Percentiles rank a stretch among this genome's conserved stretches.
phyloP scores from a whole-genome alignment of 2,113 vertebrate genomes.

The Clinocottus analis region DNA sequence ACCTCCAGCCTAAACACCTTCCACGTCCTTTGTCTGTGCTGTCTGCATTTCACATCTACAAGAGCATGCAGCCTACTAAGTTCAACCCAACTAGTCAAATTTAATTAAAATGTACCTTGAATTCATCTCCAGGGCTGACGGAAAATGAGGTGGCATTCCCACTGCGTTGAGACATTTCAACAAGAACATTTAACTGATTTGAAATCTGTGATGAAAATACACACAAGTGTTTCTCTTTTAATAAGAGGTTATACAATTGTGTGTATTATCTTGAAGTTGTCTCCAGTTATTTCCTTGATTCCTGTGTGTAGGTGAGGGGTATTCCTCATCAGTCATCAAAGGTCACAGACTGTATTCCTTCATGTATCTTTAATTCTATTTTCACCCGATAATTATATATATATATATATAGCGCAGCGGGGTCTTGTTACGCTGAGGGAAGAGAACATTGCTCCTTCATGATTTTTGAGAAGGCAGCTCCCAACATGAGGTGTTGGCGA shows the following conservation, averaged over 20 bases:
- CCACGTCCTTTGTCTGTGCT: not conserved
- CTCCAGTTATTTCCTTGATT: not conserved
- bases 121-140: not conserved
- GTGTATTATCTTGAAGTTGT: not conserved
- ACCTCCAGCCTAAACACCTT: not conserved
- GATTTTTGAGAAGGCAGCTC: not conserved
- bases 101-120: not conserved
- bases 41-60: not conserved
- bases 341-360: no score
- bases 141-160: not conserved
- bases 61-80: not conserved
- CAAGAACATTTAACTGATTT: no score
- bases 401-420: no score
- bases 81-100: not conserved
- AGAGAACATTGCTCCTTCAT: not conserved
- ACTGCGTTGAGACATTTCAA: not conserved
- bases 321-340: not conserved
- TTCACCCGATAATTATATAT: not conserved
- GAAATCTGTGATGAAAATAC: not conserved
- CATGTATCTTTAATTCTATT: not conserved
- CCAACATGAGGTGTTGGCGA: conserved; percentile 7
- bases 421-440: not conserved
- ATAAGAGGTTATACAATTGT: not conserved
- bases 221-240: no score
- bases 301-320: not conserved